Base-by-base conservation (phyloP, 2,113 vertebrate genomes). In the Erythrocebus patas region DNA sequence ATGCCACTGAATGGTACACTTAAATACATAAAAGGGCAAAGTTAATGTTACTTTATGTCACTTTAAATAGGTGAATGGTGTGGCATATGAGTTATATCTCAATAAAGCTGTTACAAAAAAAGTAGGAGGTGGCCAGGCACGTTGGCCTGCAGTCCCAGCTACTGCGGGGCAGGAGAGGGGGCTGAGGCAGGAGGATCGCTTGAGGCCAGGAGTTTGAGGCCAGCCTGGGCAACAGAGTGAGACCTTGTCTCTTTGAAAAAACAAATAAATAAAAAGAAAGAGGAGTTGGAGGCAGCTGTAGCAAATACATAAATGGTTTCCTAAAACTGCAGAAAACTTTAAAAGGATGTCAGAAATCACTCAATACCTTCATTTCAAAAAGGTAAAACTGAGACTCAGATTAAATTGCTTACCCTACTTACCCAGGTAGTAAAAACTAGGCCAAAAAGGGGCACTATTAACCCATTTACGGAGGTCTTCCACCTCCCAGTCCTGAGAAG, bases 21-120 rank as follows among this genome's bases (percentile, higher is more conserved):
- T 94, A 66, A 89, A 93, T 94, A 66, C 86, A 91, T 40, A 61
- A 89, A 52, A 85, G 40, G 27, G 30, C 61, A 59, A 70, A 30
- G 48, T 45, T 40, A 22, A 79, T 32, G 25, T 75, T 91, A 73
- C 18, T 81, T 73, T 83, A 30, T 57, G 23, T 93, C 57, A 86
- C n/a, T 82, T 79, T 79, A 83, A 93, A 78, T 75, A 27, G 16
- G 30, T 70, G 6, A 84, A 45, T n/a, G n/a, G 35, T 40, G 88
- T 10, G 1, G 20, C 3, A 45, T 35, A 48, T 45, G 9, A 75
- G 85, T 72, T 72, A 43, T 22, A 83, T 45, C n/a, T 93, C 38
- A 95, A 7, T 45, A 89, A 72, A 61, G 61, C 27, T 64, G 30
- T 64, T 64, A 30, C 27, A 30, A 32, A 32, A 64, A 32, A 64